Evolutionary conservation across 1,140 invertebrate genomes (phyloP), one percentile per base, ranked within the genome.

Genomic region (Colletes gigas): DNA sequence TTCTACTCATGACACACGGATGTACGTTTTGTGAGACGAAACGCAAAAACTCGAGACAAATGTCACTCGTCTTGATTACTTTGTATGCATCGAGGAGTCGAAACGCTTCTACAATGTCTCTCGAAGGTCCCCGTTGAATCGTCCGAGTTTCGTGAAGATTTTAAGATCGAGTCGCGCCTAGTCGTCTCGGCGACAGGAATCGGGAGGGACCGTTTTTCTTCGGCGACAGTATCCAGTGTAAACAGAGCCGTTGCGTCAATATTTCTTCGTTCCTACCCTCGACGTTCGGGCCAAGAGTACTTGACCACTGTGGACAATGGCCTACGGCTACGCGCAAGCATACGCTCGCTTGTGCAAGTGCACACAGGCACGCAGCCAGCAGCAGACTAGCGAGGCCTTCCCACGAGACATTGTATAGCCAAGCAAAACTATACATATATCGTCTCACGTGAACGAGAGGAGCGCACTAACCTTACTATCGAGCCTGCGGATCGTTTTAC

Each of bases 341-440:
- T 62, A 59, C 50, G 44, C 3, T 3, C 17, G 44, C 44, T 15
- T 39, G 52, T 54, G 30, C 67, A 44, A 57, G 50, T n/a, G 69
- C 44, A 44, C 68, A 69, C 78, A 19, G 62, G 39, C 55, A 30
- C 19, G 17, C 59, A 12, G 76, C 30, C 44, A 41, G 50, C 66
- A 62, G 52, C 66, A n/a, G 62, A 81, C 52, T 66, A 74, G 54
- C 84, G 66, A 72, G 52, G 52, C 75, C 83, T 86, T 86, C 80
- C 84, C 84, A 86, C 83, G 80, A 85, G 83, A 86, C 84, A 86
- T 82, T 70, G 70, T 85, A 84, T 84, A 85, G 83, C 78, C 83
- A 30, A 73, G 83, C 79, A 59, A 80, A 80, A 55, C 63, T 80
- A 80, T 80, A 80, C 78, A 65, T 78, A 72, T 72, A 78, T 80